Conservation (phyloP, 2,113 vertebrate genomes). For the Myiozetetes cayanensis region DNA sequence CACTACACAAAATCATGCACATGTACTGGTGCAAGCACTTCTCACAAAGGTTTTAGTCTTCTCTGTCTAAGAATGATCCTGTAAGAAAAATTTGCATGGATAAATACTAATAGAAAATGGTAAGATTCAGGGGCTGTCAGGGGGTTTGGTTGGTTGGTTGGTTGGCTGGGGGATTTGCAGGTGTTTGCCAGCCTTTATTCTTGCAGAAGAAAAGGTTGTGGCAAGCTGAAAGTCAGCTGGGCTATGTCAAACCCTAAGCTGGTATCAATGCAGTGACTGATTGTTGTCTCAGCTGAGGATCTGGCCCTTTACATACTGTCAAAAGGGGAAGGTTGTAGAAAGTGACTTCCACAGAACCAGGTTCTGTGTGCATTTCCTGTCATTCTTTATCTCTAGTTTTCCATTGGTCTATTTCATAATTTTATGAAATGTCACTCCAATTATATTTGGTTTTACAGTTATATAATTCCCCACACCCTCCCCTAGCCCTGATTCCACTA, state of each 20-base stretch:
- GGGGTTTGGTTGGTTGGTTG: background rate
- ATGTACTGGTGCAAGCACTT: background rate
- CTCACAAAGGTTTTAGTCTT: background rate
- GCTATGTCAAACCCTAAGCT: background rate
- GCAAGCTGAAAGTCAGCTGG: background rate
- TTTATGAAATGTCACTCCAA: background rate
- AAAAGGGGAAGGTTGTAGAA: background rate
- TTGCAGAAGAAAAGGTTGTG: background rate
- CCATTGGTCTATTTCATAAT: background rate
- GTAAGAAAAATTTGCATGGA: background rate
- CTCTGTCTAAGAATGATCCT: background rate
- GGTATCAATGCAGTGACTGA: background rate
- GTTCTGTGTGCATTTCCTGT: background rate
- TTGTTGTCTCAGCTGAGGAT: background rate
- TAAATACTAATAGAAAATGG: background rate
- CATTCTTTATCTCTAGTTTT: background rate
- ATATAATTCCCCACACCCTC: background rate
- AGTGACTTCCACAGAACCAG: background rate
- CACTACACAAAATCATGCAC: background rate
- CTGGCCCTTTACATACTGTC: background rate
- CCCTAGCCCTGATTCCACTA: background rate
- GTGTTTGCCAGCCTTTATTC: background rate
- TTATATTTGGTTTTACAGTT: background rate
- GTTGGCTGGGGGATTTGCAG: background rate
- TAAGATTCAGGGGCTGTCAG: background rate